Conservation (phyloP, 2,888 invertebrate genomes). For the Cordilura impudica region DNA sequence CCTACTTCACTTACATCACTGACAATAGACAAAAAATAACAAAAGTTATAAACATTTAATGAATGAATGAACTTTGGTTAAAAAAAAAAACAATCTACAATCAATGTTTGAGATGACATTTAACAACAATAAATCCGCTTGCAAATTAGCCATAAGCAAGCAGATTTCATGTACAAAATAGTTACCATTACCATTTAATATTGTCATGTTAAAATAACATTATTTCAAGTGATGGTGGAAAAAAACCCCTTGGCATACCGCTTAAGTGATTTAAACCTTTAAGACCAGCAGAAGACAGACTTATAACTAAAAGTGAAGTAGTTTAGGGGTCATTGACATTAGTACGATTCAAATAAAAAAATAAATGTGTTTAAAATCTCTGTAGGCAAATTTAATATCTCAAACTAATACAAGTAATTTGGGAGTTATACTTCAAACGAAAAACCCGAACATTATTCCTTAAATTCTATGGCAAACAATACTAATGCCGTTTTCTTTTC, state of each 20-base stretch:
- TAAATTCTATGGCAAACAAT: too few relatives aligned
- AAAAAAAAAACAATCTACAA: background rate
- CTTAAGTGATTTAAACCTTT: background rate
- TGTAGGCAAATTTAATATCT: too few relatives aligned
- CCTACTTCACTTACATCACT: background rate
- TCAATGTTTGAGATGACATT: constrained; percentile 51
- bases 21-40: background rate
- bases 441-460: too few relatives aligned
- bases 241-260: background rate
- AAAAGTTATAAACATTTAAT: background rate
- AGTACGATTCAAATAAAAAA: too few relatives aligned
- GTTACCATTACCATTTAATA: constrained; percentile 56
- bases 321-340: too few relatives aligned
- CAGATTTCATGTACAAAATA: constrained; percentile 31
- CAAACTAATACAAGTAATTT: too few relatives aligned
- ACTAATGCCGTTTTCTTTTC: too few relatives aligned
- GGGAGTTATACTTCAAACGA: too few relatives aligned
- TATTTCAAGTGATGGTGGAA: background rate
- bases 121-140: constrained; percentile 23
- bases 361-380: too few relatives aligned
- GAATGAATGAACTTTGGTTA: constrained; percentile 13
- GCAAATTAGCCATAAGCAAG: constrained; percentile 37
- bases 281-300: background rate
- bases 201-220: constrained; percentile 43
- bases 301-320: background rate